phyloP scores from a whole-genome alignment of 2,113 vertebrate species.

The Pygoscelis antarcticus region DNA sequence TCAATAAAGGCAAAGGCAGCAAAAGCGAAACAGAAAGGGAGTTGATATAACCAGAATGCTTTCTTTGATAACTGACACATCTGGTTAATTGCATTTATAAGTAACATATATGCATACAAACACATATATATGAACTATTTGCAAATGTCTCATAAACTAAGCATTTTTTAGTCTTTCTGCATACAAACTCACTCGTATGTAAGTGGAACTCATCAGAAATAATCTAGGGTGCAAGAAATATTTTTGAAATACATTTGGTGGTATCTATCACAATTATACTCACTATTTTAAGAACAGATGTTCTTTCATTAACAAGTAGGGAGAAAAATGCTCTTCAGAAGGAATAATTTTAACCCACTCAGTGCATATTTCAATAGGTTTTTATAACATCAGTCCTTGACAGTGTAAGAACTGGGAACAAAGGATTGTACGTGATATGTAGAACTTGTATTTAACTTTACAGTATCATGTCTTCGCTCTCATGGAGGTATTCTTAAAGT shows the following conservation, averaged over 20 bases:
- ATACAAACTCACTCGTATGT: fast-evolving
- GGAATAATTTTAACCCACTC: neutral
- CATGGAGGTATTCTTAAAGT: neutral
- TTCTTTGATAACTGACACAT: neutral
- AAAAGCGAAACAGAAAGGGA: neutral
- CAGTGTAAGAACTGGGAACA: neutral
- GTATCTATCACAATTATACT: neutral
- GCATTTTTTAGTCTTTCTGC: neutral
- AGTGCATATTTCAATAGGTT: neutral
- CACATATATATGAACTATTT: neutral
- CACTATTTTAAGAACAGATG: neutral
- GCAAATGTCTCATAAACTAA: neutral
- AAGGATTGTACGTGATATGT: neutral
- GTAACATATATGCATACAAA: neutral
- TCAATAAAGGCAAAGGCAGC: neutral
- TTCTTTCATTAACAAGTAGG: neutral
- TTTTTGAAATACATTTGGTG: neutral
- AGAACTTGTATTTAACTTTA: neutral
- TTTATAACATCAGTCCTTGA: neutral
- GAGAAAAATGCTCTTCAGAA: neutral
- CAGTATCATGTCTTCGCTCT: neutral
- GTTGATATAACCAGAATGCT: neutral
- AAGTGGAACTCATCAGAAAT: neutral
- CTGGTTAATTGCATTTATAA: neutral
- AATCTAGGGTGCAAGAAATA: neutral